A percentile compares a stretch with the other conserved stretches of the same genome.
These are phyloP conservation scores for Callospermophilus lateralis DNA, from an alignment of 2,113 vertebrate genomes.

Conservation along the genomic window DNA sequence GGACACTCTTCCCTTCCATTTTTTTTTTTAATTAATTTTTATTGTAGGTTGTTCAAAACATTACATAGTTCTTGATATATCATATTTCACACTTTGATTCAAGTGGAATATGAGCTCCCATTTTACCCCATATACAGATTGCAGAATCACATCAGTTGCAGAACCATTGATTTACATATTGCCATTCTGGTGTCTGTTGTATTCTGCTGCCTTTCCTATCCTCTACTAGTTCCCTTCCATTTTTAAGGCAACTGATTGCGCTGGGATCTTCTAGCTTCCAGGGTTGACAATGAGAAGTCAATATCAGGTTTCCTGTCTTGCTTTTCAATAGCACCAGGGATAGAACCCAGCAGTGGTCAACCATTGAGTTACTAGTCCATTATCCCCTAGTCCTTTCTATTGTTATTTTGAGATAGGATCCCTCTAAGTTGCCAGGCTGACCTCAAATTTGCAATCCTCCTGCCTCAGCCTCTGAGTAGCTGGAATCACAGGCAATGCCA, in stretches of 20 bases:
- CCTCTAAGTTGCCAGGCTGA: not conserved
- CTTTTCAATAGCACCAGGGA: not conserved
- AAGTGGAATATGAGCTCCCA: too few relatives aligned
- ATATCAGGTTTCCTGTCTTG: not conserved
- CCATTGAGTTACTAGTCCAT: not conserved
- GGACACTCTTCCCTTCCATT: slow-evolving; percentile 21
- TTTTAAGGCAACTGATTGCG: not conserved
- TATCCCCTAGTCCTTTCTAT: not conserved
- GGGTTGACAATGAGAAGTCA: not conserved
- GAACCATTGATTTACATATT: too few relatives aligned
- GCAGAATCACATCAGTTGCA: too few relatives aligned
- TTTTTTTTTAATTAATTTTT: too few relatives aligned
- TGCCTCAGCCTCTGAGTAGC: too few relatives aligned
- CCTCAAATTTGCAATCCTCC: not conserved
- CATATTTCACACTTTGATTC: too few relatives aligned
- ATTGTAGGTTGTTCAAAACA: too few relatives aligned
- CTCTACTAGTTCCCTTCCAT: not conserved
- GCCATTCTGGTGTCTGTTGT: too few relatives aligned
- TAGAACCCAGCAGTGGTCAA: not conserved
- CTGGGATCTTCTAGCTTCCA: not conserved
- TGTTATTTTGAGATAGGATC: not conserved
- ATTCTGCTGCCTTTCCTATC: too few relatives aligned
- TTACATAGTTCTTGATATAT: too few relatives aligned
- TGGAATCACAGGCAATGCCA: not conserved
- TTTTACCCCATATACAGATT: too few relatives aligned